A percentile compares a stretch with the other conserved stretches of the same genome.
These are phyloP conservation scores for Cnemophilus loriae DNA, from an alignment of 2,113 vertebrate species.

Conservation along the genomic window DNA sequence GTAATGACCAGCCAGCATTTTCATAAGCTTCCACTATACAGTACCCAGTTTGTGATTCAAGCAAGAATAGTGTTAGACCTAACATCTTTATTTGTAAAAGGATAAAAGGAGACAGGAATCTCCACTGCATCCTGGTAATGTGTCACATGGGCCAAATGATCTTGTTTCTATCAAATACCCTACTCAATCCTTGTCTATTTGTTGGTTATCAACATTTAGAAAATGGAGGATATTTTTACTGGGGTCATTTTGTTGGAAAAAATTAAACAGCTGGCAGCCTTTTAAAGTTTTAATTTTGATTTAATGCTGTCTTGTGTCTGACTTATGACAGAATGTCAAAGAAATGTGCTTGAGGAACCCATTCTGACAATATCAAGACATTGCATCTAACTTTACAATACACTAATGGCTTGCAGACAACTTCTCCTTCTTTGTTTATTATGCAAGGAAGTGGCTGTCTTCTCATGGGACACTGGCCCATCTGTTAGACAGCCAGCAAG, in stretches of 20 bases:
- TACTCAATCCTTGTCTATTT: background rate
- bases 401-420: conserved; percentile 57
- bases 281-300: conserved; percentile 39
- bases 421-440: conserved; percentile 56
- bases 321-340: conserved; percentile 52
- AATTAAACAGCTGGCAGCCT: background rate
- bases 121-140: background rate
- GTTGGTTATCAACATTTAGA: background rate
- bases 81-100: background rate
- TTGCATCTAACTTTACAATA: conserved; percentile 49
- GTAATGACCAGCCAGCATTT: background rate
- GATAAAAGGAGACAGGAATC: background rate
- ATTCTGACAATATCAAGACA: conserved; percentile 45
- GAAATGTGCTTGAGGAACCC: conserved; percentile 36
- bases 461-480: conserved; percentile 49
- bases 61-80: background rate
- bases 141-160: background rate
- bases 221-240: background rate
- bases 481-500: conserved; percentile 50
- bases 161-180: background rate
- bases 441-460: conserved; percentile 53
- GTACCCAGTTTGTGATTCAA: background rate
- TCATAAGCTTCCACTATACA: background rate
- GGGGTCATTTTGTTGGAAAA: background rate
- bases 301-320: conserved; percentile 29